These are phyloP conservation scores for Tyria jacobaeae DNA, from an alignment of 2,888 invertebrate species.

Conservation along the genomic window DNA sequence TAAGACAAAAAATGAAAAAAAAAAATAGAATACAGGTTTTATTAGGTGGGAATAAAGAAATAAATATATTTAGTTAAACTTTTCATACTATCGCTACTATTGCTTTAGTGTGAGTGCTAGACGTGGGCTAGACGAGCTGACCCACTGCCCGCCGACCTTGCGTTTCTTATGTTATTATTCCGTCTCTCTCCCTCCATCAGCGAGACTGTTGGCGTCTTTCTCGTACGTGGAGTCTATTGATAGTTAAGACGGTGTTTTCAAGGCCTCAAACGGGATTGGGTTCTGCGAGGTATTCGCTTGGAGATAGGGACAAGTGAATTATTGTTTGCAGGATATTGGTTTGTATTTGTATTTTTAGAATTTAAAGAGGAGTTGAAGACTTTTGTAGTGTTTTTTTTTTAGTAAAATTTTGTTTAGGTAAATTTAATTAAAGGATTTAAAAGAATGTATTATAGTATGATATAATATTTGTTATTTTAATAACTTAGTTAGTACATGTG, in stretches of 20 bases:
- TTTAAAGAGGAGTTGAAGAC: neutral
- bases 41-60: too few relatives aligned
- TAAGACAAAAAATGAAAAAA: too few relatives aligned
- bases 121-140: conserved; percentile 83
- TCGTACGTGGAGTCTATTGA: conserved; percentile 74
- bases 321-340: conserved; percentile 1
- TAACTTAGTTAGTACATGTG: too few relatives aligned
- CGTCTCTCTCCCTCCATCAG: conserved; percentile 62
- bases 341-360: neutral
- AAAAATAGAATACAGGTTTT: too few relatives aligned
- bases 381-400: neutral
- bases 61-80: conserved; percentile 1
- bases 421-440: too few relatives aligned
- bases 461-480: too few relatives aligned
- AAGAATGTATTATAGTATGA: too few relatives aligned
- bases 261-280: conserved; percentile 47
- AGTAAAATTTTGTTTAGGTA: neutral
- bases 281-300: conserved; percentile 21
- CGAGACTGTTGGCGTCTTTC: conserved; percentile 51
- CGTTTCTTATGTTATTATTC: conserved; percentile 82
- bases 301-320: conserved; percentile 15
- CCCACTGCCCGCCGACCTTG: conserved; percentile 85
- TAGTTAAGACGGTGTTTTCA: conserved; percentile 70
- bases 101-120: conserved; percentile 79
- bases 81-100: conserved; percentile 62